These are phyloP conservation scores for Chloroceryle amazona DNA, from an alignment of 2,797 vertebrate species.

Conservation along the genomic window DNA sequence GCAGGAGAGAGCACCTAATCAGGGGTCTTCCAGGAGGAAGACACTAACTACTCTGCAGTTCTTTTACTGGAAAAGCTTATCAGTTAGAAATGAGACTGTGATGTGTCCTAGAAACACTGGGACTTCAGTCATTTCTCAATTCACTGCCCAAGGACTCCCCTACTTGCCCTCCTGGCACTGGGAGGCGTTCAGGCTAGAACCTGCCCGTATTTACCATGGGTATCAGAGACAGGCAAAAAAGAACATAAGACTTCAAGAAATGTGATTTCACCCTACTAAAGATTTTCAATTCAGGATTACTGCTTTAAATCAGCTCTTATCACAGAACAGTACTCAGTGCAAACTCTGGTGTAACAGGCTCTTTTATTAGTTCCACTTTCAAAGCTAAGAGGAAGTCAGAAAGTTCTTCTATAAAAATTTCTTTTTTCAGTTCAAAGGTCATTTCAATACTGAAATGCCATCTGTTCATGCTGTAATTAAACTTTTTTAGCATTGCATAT, in stretches of 20 bases:
- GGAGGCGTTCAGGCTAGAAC: background rate
- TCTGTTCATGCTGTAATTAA: slow-evolving; percentile 6
- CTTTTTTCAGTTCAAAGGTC: background rate
- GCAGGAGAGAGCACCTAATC: background rate
- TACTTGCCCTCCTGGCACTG: background rate
- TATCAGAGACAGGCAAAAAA: background rate
- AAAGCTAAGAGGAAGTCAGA: background rate
- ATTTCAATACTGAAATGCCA: background rate
- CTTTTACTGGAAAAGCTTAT: background rate
- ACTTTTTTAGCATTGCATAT: background rate
- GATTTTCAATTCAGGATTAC: background rate
- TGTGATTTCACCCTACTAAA: background rate
- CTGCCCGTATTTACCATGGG: background rate
- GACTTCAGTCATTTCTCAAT: background rate
- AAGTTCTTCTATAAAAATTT: background rate
- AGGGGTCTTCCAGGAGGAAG: background rate
- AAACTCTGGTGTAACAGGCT: background rate
- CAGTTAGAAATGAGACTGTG: background rate
- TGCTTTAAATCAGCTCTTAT: background rate
- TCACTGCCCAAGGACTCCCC: background rate
- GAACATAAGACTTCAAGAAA: background rate
- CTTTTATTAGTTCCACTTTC: background rate
- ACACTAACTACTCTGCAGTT: background rate
- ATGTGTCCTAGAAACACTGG: background rate
- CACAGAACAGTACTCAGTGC: background rate